These are phyloP conservation scores for Microchrysa polita DNA, from an alignment of 2,888 invertebrate species.

Conservation along the genomic window DNA sequence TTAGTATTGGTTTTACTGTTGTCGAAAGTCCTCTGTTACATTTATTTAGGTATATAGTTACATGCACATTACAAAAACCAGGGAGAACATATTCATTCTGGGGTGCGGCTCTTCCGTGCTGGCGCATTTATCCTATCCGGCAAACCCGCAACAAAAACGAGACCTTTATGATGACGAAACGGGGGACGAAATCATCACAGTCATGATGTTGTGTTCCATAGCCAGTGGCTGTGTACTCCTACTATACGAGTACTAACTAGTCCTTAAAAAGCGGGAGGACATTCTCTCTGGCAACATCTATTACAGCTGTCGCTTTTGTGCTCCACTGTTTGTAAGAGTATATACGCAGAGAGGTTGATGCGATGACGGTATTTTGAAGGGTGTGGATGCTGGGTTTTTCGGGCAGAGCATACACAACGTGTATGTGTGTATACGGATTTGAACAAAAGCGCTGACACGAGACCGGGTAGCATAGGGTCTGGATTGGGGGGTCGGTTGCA, in stretches of 20 bases:
- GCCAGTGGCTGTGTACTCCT: constrained; percentile 12
- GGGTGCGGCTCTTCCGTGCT: constrained; percentile 50
- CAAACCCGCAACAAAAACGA: constrained; percentile 16
- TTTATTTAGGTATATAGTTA: constrained; percentile 9
- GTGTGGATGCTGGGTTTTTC: not conserved
- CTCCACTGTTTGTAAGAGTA: constrained; percentile 14
- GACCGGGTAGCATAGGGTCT: not conserved
- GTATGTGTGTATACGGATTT: not conserved
- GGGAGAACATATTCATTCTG: constrained; percentile 42
- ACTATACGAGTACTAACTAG: too few species aligned
- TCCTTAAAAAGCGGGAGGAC: constrained; percentile 23
- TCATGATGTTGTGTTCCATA: constrained; percentile 45
- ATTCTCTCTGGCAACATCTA: constrained; percentile 22
- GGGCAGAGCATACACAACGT: too few species aligned
- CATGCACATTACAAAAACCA: constrained; percentile 26
- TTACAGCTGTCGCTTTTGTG: constrained; percentile 40
- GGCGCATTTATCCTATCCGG: constrained; percentile 29
- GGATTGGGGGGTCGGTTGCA: constrained; percentile 17
- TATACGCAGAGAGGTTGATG: too few species aligned
- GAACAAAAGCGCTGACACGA: not conserved
- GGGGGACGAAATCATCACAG: constrained; percentile 46
- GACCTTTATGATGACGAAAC: constrained; percentile 17
- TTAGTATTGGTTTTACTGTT: constrained; percentile 29
- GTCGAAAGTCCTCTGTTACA: not conserved
- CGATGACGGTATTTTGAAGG: not conserved